Percentiles rank a stretch among this genome's conserved stretches.
Conservation (phyloP, 2,113 vertebrate genomes). For the Romanogobio albipinnatus region DNA sequence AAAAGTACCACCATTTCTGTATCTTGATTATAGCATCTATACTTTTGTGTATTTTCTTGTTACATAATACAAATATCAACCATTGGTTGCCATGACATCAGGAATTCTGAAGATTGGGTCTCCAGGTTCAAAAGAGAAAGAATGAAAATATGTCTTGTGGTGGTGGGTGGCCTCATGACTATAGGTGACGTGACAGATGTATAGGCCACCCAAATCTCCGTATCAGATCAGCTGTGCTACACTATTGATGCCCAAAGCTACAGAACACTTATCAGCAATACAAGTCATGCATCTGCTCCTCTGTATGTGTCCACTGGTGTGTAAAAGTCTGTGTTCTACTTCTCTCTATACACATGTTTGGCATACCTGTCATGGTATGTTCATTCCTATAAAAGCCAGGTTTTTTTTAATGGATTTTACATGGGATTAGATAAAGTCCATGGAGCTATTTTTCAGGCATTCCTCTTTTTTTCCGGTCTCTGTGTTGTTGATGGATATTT, state of each 20-base stretch:
- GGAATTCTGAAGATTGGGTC: neutral
- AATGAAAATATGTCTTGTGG: neutral
- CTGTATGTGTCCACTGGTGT: conserved; percentile 34
- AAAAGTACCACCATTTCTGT: neutral
- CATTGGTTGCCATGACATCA: neutral
- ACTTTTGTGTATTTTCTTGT: neutral
- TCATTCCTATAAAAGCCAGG: neutral
- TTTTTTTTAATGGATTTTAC: neutral
- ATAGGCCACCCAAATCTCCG: conserved; percentile 49
- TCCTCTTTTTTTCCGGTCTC: neutral
- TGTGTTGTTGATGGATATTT: neutral
- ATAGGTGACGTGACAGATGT: neutral
- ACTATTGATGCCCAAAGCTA: conserved; percentile 29
- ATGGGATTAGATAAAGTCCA: neutral
- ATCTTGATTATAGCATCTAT: neutral
- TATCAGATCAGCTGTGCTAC: conserved; percentile 47
- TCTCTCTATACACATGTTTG: conserved; percentile 5
- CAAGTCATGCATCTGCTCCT: conserved; percentile 55
- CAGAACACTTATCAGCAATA: conserved; percentile 30
- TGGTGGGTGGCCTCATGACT: conserved; percentile 33
- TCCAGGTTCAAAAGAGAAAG: neutral
- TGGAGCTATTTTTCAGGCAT: neutral
- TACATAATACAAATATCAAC: neutral
- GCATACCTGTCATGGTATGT: conserved; percentile 19
- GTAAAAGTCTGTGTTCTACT: neutral